Evolutionary conservation across 2,888 invertebrate genomes (phyloP), one percentile per base, ranked within the genome.

Genomic region (Andrena camellia): DNA sequence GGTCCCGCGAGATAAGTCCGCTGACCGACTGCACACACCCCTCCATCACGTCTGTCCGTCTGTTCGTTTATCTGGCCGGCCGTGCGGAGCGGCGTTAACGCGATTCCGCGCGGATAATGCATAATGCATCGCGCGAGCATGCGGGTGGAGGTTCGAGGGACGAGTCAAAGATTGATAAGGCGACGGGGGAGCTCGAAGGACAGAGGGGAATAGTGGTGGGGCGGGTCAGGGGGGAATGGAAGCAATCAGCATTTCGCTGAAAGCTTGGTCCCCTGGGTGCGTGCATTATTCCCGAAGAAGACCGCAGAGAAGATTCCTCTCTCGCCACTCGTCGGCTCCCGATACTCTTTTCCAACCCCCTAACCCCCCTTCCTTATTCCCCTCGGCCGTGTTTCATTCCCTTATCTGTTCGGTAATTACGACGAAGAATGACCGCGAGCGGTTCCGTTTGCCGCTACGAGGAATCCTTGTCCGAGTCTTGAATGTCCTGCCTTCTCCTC

Each of bases 241-340:
- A 90, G 92, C 91, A 93, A 93, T 93, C 92, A 92, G 93, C 90
- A 92, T 93, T 93, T 92, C 85, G 82, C 89, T 91, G 89, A 90
- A 89, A 92, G 90, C 85, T 85, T 77, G 75, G 83, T 87, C 87
- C 91, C 90, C 85, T 78, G 81, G 87, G 88, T 87, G 87, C 81
- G 85, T 85, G 88, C 87, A 89, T 87, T 86, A 88, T 86, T 88
- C 88, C 84, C 82, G 48, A 64, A 75, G 86, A 91, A 89, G 86
- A 89, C 87, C 89, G 57, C 57, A 86, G 33, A 78, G 71, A 68
- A 82, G 83, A 88, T 84, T 83, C 86, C 79, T 85, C 90, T 86
- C 88, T 69, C 82, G 81, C 86, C 86, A 70, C 84, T 84, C 84
- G 78, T 71, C 74, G 64, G 60, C 71, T 72, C 67, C 59, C 75